phyloP scores from a whole-genome alignment of 2,113 vertebrate species.

The Scatophagus argus region DNA sequence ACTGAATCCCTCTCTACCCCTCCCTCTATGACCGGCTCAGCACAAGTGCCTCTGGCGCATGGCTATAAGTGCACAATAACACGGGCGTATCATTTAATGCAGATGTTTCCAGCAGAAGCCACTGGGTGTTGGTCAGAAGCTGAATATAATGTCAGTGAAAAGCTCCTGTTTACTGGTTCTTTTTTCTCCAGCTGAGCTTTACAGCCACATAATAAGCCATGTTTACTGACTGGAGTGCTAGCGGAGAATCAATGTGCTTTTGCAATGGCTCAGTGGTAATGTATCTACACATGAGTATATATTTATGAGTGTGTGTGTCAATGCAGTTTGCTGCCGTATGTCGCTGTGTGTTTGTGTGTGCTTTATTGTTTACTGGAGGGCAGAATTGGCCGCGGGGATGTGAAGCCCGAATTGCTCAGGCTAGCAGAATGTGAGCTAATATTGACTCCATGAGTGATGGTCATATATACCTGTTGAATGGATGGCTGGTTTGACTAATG shows the following conservation, averaged over 20 bases:
- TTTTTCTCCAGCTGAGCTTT: not conserved
- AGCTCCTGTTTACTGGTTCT: not conserved
- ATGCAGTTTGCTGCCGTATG: not conserved
- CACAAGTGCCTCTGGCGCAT: constrained; percentile 45
- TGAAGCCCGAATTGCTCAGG: not conserved
- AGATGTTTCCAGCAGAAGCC: constrained; percentile 67
- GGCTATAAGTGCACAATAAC: constrained; percentile 75
- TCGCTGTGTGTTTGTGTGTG: not conserved
- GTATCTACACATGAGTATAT: not conserved
- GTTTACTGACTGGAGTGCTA: constrained; percentile 13
- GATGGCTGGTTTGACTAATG: constrained; percentile 77
- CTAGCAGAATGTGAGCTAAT: constrained; percentile 39
- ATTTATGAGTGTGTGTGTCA: not conserved
- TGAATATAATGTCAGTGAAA: constrained; percentile 22
- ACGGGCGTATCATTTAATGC: constrained; percentile 77
- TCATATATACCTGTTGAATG: constrained; percentile 80
- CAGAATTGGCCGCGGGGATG: constrained; percentile 11
- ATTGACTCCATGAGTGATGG: constrained; percentile 73
- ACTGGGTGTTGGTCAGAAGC: not conserved
- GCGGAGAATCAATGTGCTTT: not conserved
- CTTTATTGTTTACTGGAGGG: constrained; percentile 30
- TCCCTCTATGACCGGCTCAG: constrained; percentile 35
- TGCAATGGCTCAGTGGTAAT: constrained; percentile 18
- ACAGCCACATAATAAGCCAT: not conserved
- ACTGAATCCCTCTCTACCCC: constrained; percentile 40